Conservation (phyloP, 1,140 invertebrate genomes). For the Aphaenogaster ashmeadi region DNA sequence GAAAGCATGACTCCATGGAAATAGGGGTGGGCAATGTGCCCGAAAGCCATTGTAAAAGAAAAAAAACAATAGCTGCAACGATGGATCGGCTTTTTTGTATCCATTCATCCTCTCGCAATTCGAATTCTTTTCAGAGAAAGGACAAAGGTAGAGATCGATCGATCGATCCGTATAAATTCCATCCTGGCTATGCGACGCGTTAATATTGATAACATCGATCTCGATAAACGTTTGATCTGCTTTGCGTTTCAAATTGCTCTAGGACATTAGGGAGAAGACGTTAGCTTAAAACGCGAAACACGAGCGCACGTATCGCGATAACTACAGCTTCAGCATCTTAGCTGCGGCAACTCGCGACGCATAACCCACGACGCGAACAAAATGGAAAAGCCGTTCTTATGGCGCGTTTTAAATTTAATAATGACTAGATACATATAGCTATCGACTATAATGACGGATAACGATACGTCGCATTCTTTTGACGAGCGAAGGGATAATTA, state of each 20-base stretch:
- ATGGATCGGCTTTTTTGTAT: slow-evolving; percentile 50
- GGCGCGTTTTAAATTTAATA: not conserved
- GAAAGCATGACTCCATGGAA: slow-evolving; percentile 32
- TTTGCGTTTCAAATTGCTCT: slow-evolving; percentile 42
- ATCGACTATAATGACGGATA: not conserved
- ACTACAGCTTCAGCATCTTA: not conserved
- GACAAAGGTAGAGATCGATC: slow-evolving; percentile 49
- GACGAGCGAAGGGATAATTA: slow-evolving; percentile 23
- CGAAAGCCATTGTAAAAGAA: slow-evolving; percentile 46
- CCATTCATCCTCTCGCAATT: slow-evolving; percentile 55
- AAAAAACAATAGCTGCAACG: slow-evolving; percentile 55
- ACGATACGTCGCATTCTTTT: slow-evolving; percentile 17
- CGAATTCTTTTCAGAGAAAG: slow-evolving; percentile 59
- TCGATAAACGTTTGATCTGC: slow-evolving; percentile 27
- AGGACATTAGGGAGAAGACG: not conserved
- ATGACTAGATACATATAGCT: not conserved
- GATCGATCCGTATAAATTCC: slow-evolving; percentile 56
- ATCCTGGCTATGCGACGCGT: slow-evolving; percentile 20
- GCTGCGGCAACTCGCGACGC: not conserved
- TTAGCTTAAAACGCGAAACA: not conserved
- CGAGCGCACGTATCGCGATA: not conserved
- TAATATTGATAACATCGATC: slow-evolving; percentile 61
- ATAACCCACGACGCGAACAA: not conserved
- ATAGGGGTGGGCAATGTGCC: slow-evolving; percentile 39
- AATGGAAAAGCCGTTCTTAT: not conserved